Evolutionary conservation across 2,113 vertebrate species (phyloP), one percentile per base, ranked within the genome.

Genomic region (Corvus cornix): DNA sequence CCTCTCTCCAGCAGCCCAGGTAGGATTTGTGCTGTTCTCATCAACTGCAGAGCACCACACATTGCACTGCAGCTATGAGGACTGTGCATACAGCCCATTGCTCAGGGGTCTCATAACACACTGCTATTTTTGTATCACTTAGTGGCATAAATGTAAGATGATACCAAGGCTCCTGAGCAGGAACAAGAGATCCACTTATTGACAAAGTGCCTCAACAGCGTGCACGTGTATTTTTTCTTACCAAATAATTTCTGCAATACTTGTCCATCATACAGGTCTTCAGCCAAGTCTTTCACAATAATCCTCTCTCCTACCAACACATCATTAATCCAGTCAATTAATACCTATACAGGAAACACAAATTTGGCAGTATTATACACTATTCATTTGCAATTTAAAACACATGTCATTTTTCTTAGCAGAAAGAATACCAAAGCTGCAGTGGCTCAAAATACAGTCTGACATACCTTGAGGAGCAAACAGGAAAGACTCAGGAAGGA

Each of bases 271-370:
- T 99, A 99, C 74, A 99, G 94, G 82, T 99, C 99, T 95, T 99
- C 99, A 76, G 98, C 98, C 88, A 99, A 97, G 95, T 99, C 98
- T 97, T 99, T 99, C 85, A 99, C 99, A 86, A 99, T 99, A 95
- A 99, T 99, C 91, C 99, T 98, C 91, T 99, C 99, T 92, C 98
- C 98, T 27, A 99, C 99, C 95, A 99, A 96, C 83, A 99, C 98
- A 55, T 99, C 99, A 81, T 99, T 99, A 97, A 99, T 99, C 99
- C 99, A 99, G 97, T 99, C 99, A 93, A 99, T 99, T 94, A 99
- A 97, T 70, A 99, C 99, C 99, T 99, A 95, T 80, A 81, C 16
- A 81, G 93, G 89, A 91, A 95, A 94, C 48, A 87, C 80, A 91
- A 90, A 95, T 94, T 97, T 93, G 94, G 91, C 93, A 96, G 80